A percentile compares a stretch with the other conserved stretches of the same genome.
These are phyloP conservation scores for Squalus acanthias DNA, from an alignment of 2,797 vertebrate species.

Conservation along the genomic window DNA sequence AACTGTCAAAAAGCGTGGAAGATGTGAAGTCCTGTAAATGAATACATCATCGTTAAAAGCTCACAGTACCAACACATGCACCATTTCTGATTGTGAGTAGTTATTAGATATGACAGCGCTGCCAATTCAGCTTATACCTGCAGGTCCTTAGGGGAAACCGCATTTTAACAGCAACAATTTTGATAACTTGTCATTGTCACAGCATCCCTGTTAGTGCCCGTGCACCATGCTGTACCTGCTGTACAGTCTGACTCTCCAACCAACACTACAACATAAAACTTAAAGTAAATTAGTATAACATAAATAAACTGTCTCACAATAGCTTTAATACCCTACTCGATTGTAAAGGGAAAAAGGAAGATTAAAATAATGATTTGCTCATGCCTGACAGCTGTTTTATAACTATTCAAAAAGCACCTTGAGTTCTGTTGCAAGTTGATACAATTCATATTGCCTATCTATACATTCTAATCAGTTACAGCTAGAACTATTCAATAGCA, in stretches of 20 bases:
- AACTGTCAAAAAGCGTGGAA: neutral
- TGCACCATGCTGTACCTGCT: neutral
- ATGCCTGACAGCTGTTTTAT: neutral
- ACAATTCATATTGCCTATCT: neutral
- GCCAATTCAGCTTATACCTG: neutral
- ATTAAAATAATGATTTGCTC: too few species aligned
- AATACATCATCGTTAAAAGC: constrained; percentile 9
- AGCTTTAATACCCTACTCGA: neutral
- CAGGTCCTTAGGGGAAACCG: neutral
- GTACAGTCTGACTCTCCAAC: neutral
- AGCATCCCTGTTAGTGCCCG: neutral
- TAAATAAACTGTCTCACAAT: constrained; percentile 1
- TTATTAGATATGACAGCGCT: constrained; percentile 6
- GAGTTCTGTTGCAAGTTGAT: neutral
- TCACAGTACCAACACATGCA: neutral
- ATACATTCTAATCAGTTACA: neutral
- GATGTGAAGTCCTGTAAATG: neutral
- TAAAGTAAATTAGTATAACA: neutral
- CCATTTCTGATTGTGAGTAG: constrained; percentile 1
- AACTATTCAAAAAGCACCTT: neutral
- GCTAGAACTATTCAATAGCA: neutral
- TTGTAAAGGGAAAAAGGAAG: neutral
- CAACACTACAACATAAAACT: neutral
- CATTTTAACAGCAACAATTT: neutral
- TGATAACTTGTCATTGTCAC: neutral